A percentile compares a stretch with the other conserved stretches of the same genome.
These are phyloP conservation scores for Orchesellides sinensis DNA, from an alignment of 2,888 invertebrate species.

Conservation along the genomic window DNA sequence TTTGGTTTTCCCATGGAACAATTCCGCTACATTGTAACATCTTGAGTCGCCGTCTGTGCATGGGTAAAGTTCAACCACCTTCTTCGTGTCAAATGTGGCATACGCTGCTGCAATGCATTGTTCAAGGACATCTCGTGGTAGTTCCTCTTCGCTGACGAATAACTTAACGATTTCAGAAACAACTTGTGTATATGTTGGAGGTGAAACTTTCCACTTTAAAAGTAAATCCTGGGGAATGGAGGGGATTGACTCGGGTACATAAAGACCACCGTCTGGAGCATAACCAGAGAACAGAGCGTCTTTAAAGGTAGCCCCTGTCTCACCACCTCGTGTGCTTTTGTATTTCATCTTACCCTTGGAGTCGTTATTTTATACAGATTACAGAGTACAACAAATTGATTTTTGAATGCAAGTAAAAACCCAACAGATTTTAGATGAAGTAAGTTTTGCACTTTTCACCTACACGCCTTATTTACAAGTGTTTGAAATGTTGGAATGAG, in stretches of 20 bases:
- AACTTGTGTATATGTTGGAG: constrained; percentile 76
- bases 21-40: constrained; percentile 77
- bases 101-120: constrained; percentile 71
- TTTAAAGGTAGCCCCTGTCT: constrained; percentile 71
- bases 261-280: constrained; percentile 78
- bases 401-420: neutral
- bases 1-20: constrained; percentile 78
- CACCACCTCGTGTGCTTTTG: constrained; percentile 76
- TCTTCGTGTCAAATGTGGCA: constrained; percentile 39
- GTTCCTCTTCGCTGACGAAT: constrained; percentile 77
- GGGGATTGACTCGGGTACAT: constrained; percentile 77
- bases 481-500: too few relatives aligned
- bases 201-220: constrained; percentile 75
- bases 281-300: constrained; percentile 76
- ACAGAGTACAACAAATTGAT: too few relatives aligned
- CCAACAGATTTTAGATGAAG: neutral
- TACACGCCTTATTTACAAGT: too few relatives aligned
- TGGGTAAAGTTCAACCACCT: constrained; percentile 21
- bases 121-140: constrained; percentile 76
- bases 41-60: constrained; percentile 70
- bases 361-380: too few relatives aligned
- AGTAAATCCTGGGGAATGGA: constrained; percentile 74
- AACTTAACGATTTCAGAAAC: constrained; percentile 76
- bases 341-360: constrained; percentile 76
- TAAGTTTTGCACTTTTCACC: neutral